These are phyloP conservation scores for Amazona finschi DNA, from an alignment of 2,797 vertebrate genomes.

Conservation along the genomic window DNA sequence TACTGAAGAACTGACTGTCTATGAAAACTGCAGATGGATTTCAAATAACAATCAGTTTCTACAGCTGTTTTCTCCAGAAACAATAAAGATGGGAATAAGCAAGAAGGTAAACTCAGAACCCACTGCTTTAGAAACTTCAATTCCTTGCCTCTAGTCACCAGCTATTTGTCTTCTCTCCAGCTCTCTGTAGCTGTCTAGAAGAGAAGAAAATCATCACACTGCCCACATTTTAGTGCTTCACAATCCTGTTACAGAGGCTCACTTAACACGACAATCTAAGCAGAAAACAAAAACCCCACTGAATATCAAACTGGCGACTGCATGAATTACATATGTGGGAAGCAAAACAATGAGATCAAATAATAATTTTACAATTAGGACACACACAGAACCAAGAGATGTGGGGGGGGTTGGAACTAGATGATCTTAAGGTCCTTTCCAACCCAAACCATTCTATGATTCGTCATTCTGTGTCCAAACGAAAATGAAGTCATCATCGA, in stretches of 20 bases:
- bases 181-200: not conserved
- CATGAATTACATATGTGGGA: not conserved
- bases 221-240: rapidly evolving
- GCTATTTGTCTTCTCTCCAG: not conserved
- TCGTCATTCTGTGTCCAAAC: not conserved
- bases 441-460: not conserved
- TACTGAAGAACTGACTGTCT: not conserved
- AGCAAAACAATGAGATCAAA: not conserved
- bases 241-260: not conserved
- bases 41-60: not conserved
- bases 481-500: not conserved
- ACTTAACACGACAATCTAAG: not conserved
- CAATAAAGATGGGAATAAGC: not conserved
- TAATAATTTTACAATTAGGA: not conserved
- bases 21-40: not conserved
- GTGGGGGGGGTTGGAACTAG: not conserved
- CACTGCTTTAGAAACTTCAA: not conserved
- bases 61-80: not conserved
- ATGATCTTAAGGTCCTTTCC: not conserved
- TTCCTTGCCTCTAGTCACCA: not conserved
- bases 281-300: not conserved
- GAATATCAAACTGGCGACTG: not conserved
- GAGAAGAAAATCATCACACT: not conserved
- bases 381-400: not conserved
- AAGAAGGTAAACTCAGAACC: not conserved